Evolutionary conservation across 2,797 vertebrate species (phyloP), one percentile per base, ranked within the genome.

Genomic region (Malurus leucopterus): DNA sequence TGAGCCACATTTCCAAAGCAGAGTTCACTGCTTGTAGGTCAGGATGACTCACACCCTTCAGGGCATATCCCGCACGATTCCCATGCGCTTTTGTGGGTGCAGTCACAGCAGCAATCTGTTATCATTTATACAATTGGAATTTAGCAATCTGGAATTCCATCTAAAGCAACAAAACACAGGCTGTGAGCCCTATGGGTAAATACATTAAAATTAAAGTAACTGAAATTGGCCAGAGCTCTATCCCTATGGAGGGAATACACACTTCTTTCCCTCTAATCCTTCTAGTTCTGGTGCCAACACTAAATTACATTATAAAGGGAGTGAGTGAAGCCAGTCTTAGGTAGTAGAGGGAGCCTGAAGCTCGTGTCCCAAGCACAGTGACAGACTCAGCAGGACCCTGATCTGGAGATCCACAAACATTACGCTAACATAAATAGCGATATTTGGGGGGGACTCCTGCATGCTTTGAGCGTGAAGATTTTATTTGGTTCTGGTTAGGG

Each of bases 101-200:
- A 95, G 81, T 38, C 84, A 70, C 57, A 86, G 77, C 84, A 92
- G 68, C 77, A 95, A 93, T 93, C 92, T 95, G 92, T 88, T 94
- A 93, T 86, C 77, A 53, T 90, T 95, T 93, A 95, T 86, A 82
- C 86, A 93, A 36, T 3, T 91, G 91, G 86, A 94, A 92, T 93
- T 71, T 34, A 84, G 90, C 86, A 88, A 93, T 95, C 92, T 92
- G 84, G 77, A 93, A 91, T 94, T 92, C 74, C 88, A 94, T 93
- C 93, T 95, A 76, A 91, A 93, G 88, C 86, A 92, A 86, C 77
- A 88, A 71, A 92, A 91, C 74, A 78, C 50, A 23, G 92, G 82
- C 73, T 90, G 90, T 41, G 68, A 91, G 71, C 88, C 93, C 84
- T 86, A 58, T 74, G 91, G 92, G 86, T 86, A 94, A 93, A 92